Base-by-base conservation (phyloP, 2,797 vertebrate genomes). In the Rhabdomys pumilio region DNA sequence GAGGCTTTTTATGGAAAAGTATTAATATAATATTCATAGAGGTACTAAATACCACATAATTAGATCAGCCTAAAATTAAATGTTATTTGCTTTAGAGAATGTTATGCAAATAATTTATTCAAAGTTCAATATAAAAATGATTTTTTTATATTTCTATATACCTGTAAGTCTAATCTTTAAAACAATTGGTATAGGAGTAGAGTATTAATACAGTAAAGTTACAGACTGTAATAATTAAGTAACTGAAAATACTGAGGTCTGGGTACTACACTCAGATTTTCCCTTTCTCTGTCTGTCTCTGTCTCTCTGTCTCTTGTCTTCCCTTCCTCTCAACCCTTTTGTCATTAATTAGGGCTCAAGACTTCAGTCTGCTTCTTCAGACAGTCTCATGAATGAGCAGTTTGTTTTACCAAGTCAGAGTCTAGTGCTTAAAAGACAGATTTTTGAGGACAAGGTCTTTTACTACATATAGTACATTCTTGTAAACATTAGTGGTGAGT, bases 31-130 rank as follows among this genome's bases (percentile, higher is more conserved):
- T 87, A 82, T 84, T 65, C 61, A 34, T 67, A 88, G 63, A 86
- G n/a, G 55, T 82, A 72, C 6, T 85, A 81, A 94, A n/a, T 85
- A 79, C 53, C n/a, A 86, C 38, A 61, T 96, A 31, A 80, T 92
- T 97, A 82, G 17, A 22, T 75, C 50, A 90, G 44, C 22, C n/a
- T 95, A 90, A 91, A 79, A 57, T 57, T 73, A n/a, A 93, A 53
- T 83, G 24, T 94, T 88, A 24, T 90, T 90, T 82, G 6, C 3
- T 86, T 41, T 80, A 95, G 53, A 73, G 19, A 91, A 96, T 85
- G 95, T 73, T 84, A 76, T 94, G 15, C 4, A 84, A 95, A 38
- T 96, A 92, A 94, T 92, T 72, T 93, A 63, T 96, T 93, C 26
- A 26, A 94, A 87, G n/a, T 93, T 95, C n/a, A 90, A 82, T 92